phyloP scores from a whole-genome alignment of 2,797 vertebrate genomes.

The Argya squamiceps region DNA sequence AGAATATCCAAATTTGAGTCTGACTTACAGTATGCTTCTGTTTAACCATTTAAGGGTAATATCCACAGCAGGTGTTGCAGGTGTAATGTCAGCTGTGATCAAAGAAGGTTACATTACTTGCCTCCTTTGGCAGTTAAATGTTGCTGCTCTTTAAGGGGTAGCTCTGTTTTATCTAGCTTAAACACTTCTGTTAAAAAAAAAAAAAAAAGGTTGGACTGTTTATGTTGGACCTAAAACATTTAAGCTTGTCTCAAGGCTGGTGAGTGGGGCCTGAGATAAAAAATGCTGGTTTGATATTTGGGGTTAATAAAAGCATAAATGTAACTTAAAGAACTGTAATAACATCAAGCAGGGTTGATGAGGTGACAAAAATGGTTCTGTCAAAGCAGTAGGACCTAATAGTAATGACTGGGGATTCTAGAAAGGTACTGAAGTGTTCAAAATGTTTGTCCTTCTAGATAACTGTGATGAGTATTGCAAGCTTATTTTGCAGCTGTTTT shows the following conservation, averaged over 20 bases:
- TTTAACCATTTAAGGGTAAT: not conserved
- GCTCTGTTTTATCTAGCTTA: not conserved
- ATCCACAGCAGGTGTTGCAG: not conserved
- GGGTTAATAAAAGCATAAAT: not conserved
- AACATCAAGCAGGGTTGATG: not conserved
- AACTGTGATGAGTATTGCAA: not conserved
- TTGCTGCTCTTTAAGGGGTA: not conserved
- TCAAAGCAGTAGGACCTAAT: not conserved
- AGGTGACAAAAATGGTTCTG: too few species aligned
- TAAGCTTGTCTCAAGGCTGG: not conserved
- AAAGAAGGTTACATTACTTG: not conserved
- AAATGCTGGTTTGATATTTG: not conserved
- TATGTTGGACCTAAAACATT: not conserved
- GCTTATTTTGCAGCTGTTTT: not conserved
- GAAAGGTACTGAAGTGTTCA: not conserved
- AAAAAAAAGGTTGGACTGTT: not conserved
- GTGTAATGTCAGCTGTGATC: not conserved
- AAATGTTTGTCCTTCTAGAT: not conserved
- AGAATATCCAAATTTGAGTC: not conserved
- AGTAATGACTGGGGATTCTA: not conserved
- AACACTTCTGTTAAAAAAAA: not conserved
- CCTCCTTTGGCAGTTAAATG: not conserved
- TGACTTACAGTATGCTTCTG: not conserved
- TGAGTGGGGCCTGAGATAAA: constrained; percentile 3
- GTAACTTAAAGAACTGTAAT: not conserved